Percentiles rank a stretch among this genome's conserved stretches.
Evolutionary conservation across 2,113 vertebrate genomes (phyloP).

Genomic region (Chlorocebus sabaeus): DNA sequence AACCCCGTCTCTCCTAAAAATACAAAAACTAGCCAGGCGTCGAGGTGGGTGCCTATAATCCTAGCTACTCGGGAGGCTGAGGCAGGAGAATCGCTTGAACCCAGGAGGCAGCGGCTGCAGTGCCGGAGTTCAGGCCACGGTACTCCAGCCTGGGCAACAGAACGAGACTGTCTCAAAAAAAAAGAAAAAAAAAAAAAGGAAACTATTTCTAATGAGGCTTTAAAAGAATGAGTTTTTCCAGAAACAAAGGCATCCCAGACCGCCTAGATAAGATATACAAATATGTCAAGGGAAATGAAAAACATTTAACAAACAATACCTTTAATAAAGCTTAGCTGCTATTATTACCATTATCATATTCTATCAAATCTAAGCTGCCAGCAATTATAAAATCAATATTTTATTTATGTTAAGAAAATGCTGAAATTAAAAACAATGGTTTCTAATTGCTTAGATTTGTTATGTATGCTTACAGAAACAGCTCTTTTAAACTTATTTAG

Average conservation of each 20-base stretch:
- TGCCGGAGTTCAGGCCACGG: too few relatives aligned
- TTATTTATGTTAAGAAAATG: background rate
- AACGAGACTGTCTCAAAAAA: too few relatives aligned
- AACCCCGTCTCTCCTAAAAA: too few relatives aligned
- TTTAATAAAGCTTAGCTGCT: background rate
- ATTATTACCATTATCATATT: background rate
- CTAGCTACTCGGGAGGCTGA: too few relatives aligned
- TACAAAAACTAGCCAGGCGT: too few relatives aligned
- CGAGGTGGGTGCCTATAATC: too few relatives aligned
- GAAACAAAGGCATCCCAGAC: background rate
- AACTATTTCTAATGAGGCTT: background rate
- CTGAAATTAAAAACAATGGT: slow-evolving; percentile 6
- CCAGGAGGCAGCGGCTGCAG: too few relatives aligned
- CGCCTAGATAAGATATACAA: background rate
- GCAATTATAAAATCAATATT: background rate
- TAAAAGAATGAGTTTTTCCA: background rate
- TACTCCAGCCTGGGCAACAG: too few relatives aligned
- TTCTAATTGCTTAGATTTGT: slow-evolving; percentile 4
- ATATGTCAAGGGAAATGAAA: background rate
- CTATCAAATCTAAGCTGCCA: background rate
- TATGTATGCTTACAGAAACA: background rate
- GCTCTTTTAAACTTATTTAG: background rate
- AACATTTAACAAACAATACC: background rate
- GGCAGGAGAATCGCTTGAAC: too few relatives aligned
- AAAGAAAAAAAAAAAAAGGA: background rate